Evolutionary conservation across 2,888 invertebrate species (phyloP).

Genomic region (Brachypalpus laphriformis): DNA sequence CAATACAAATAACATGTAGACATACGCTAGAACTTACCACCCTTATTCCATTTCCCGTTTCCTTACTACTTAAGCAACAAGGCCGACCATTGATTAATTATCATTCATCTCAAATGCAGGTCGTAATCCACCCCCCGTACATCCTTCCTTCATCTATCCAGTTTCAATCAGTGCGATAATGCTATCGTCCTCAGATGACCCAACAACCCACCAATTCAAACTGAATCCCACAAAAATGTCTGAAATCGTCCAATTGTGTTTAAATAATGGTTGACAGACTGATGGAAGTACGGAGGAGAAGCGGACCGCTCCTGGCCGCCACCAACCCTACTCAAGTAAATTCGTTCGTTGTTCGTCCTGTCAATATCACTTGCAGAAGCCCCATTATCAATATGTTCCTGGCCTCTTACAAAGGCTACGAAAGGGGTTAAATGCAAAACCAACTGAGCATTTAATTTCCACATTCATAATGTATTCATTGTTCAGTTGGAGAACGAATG

Average conservation of each 20-base stretch:
- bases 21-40: not conserved
- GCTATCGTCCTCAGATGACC: constrained; percentile 4
- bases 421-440: constrained; percentile 48
- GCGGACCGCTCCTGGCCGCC: constrained; percentile 4
- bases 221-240: constrained; percentile 30
- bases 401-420: constrained; percentile 13
- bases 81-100: constrained; percentile 35
- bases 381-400: constrained; percentile 54
- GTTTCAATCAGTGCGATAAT: constrained; percentile 29
- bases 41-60: not conserved
- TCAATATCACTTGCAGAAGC: constrained; percentile 63
- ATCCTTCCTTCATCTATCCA: constrained; percentile 33
- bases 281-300: constrained; percentile 13
- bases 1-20: constrained; percentile 30
- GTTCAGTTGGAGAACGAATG: constrained; percentile 4
- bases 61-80: constrained; percentile 21
- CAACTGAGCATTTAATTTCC: constrained; percentile 61
- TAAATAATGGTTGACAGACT: constrained; percentile 44
- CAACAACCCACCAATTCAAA: not conserved
- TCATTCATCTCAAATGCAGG: constrained; percentile 59
- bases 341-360: constrained; percentile 59
- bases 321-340: constrained; percentile 61
- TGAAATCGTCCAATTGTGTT: constrained; percentile 44
- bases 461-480: constrained; percentile 59
- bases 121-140: constrained; percentile 23